These are phyloP conservation scores for Forbesichthys papilliferus DNA, from an alignment of 2,113 vertebrate genomes.

Conservation along the genomic window DNA sequence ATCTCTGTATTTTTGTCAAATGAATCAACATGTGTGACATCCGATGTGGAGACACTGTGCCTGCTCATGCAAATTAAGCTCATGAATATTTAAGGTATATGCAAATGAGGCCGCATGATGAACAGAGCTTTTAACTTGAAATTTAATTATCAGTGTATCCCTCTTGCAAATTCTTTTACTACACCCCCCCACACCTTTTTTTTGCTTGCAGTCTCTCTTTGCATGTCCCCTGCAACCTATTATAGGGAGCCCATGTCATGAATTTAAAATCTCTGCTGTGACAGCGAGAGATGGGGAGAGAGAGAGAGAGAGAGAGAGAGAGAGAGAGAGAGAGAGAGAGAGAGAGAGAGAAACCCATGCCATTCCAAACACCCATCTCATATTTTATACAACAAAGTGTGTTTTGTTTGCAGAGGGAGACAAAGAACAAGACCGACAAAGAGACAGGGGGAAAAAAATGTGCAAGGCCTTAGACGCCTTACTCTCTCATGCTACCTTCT, in stretches of 20 bases:
- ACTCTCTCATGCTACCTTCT: slow-evolving; percentile 19
- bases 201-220: slow-evolving; percentile 17
- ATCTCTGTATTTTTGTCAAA: slow-evolving; percentile 24
- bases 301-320: background rate
- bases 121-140: slow-evolving; percentile 75
- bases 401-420: slow-evolving; percentile 35
- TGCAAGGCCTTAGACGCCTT: background rate
- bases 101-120: slow-evolving; percentile 71
- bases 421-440: slow-evolving; percentile 4
- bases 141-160: slow-evolving; percentile 73
- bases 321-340: background rate
- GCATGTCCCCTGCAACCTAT: slow-evolving; percentile 44
- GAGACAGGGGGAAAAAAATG: slow-evolving; percentile 4
- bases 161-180: slow-evolving; percentile 71
- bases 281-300: slow-evolving; percentile 27
- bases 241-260: slow-evolving; percentile 52
- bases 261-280: slow-evolving; percentile 56
- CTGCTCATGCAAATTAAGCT: slow-evolving; percentile 72
- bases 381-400: slow-evolving; percentile 68
- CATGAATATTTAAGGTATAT: slow-evolving; percentile 76
- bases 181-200: slow-evolving; percentile 39
- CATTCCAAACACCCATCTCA: slow-evolving; percentile 48
- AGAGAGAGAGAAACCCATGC: background rate
- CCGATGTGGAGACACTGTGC: slow-evolving; percentile 49
- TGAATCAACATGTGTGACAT: slow-evolving; percentile 36